Conservation (phyloP, 2,888 invertebrate species). For the Luperina testacea region DNA sequence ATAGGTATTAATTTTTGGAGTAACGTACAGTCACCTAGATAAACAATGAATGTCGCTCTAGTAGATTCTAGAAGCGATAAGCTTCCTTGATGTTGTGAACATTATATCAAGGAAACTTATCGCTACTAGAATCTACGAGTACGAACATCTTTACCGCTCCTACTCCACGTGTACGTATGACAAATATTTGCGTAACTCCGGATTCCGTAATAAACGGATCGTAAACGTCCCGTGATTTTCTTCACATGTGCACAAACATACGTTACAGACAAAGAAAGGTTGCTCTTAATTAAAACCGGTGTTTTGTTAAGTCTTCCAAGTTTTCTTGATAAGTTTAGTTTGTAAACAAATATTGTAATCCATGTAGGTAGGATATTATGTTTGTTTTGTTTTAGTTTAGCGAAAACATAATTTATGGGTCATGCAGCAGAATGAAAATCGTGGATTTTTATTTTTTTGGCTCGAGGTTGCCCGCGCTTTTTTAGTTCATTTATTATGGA, state of each 20-base stretch:
- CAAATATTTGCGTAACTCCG: constrained; percentile 45
- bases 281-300: constrained; percentile 38
- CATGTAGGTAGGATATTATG: neutral
- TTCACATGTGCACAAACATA: constrained; percentile 21
- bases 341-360: neutral
- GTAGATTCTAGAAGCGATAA: too few species aligned
- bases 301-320: constrained; percentile 3
- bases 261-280: constrained; percentile 21
- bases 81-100: too few species aligned
- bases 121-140: neutral
- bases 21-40: neutral
- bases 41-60: neutral
- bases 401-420: neutral
- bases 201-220: constrained; percentile 31
- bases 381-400: neutral
- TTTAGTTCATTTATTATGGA: too few species aligned
- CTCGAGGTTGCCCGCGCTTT: neutral
- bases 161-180: neutral
- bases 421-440: neutral
- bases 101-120: neutral
- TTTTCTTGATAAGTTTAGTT: constrained; percentile 8
- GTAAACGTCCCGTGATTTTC: constrained; percentile 44
- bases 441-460: neutral
- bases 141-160: neutral
- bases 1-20: neutral